These are phyloP conservation scores for Pseudomyrmex concolor DNA, from an alignment of 1,140 invertebrate genomes.

Conservation along the genomic window DNA sequence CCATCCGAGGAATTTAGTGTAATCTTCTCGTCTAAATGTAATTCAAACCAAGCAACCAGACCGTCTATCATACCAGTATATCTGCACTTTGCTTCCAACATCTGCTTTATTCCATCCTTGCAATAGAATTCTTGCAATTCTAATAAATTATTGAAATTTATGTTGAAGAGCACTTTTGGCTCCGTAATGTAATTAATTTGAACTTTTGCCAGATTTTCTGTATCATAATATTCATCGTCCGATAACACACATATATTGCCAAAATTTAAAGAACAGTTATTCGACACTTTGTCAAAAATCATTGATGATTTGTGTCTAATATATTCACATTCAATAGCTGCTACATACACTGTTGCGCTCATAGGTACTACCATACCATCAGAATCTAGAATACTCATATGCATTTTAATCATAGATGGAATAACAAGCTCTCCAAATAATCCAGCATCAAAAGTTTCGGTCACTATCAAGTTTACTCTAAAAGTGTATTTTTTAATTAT, in stretches of 20 bases:
- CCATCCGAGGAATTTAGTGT: constrained; percentile 85
- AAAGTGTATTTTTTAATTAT: constrained; percentile 58
- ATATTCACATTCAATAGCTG: constrained; percentile 83
- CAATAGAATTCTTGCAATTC: constrained; percentile 83
- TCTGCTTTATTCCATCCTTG: constrained; percentile 80
- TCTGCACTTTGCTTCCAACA: constrained; percentile 78
- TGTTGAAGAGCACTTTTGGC: constrained; percentile 85
- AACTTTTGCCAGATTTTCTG: constrained; percentile 87
- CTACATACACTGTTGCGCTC: constrained; percentile 87
- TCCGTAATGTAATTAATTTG: constrained; percentile 87
- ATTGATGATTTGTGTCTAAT: constrained; percentile 77
- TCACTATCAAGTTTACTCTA: constrained; percentile 88
- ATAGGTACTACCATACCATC: constrained; percentile 87
- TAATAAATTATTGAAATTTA: constrained; percentile 88
- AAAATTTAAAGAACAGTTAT: constrained; percentile 72
- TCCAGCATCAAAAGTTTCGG: constrained; percentile 92
- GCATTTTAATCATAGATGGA: constrained; percentile 89
- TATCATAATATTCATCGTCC: constrained; percentile 88
- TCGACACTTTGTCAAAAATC: constrained; percentile 63
- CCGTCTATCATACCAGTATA: constrained; percentile 87
- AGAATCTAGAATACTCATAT: constrained; percentile 86
- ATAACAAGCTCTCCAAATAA: constrained; percentile 91
- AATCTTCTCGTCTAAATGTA: constrained; percentile 89
- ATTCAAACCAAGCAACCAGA: constrained; percentile 90
- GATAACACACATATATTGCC: constrained; percentile 70